A percentile compares a stretch with the other conserved stretches of the same genome.
Evolutionary conservation across 2,797 vertebrate species (phyloP).

Genomic region (Taenioides sp.): DNA sequence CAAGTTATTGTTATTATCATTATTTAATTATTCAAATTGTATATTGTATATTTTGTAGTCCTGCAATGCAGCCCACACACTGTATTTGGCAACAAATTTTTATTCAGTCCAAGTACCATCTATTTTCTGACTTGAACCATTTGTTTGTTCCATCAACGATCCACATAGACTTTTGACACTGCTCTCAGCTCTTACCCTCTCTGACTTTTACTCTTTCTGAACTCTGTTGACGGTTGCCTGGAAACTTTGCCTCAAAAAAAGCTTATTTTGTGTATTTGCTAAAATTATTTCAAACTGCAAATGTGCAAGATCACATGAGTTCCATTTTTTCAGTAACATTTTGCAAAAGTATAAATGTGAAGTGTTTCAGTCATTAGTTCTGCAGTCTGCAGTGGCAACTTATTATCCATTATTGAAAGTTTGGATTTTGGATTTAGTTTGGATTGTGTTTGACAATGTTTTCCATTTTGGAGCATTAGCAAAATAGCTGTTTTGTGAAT

Average conservation of each 20-base stretch:
- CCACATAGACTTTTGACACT: slow-evolving; percentile 8
- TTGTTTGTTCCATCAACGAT: slow-evolving; percentile 6
- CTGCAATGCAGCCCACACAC: background rate
- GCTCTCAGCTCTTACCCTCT: background rate
- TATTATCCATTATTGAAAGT: background rate
- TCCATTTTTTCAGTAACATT: slow-evolving; percentile 2
- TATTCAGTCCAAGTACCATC: background rate
- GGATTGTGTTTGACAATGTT: no score
- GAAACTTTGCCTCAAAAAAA: background rate
- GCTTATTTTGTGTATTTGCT: slow-evolving; percentile 3
- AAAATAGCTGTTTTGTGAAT: no score
- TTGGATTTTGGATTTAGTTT: background rate
- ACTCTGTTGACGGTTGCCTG: background rate
- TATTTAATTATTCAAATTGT: background rate
- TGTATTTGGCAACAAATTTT: background rate
- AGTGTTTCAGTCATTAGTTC: background rate
- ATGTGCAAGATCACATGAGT: background rate
- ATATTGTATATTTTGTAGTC: background rate
- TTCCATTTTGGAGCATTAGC: no score
- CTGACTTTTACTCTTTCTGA: slow-evolving; percentile 6
- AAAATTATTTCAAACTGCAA: slow-evolving; percentile 6
- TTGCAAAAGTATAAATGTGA: background rate
- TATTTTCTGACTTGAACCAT: background rate
- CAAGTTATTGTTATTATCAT: no score
- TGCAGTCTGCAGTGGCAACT: background rate